phyloP scores from a whole-genome alignment of 2,797 vertebrate genomes.

The Schizopygopsis malacanthus region DNA sequence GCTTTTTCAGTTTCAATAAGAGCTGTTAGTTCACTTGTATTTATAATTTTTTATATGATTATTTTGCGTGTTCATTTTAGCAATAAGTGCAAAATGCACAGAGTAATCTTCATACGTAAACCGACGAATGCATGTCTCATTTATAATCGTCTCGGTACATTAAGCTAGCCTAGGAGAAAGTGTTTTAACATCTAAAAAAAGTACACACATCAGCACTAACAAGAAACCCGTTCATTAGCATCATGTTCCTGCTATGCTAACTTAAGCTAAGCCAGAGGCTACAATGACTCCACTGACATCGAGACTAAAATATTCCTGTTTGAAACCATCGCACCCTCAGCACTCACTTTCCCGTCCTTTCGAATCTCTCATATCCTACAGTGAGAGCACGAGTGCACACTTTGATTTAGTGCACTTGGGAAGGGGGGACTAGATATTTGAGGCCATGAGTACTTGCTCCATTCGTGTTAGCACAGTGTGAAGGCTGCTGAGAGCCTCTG shows the following conservation, averaged over 20 bases:
- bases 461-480: constrained; percentile 36
- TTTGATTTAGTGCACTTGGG: constrained; percentile 38
- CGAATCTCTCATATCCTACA: constrained; percentile 31
- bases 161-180: constrained; percentile 6
- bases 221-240: not conserved
- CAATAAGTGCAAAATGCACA: not conserved
- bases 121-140: not conserved
- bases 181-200: constrained; percentile 6
- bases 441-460: constrained; percentile 26
- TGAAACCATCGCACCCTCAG: not conserved
- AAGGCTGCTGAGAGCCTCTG: constrained; percentile 37
- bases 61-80: not conserved
- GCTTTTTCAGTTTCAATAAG: not conserved
- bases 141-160: not conserved
- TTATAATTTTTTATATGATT: not conserved
- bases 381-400: not conserved
- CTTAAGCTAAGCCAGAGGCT: constrained; percentile 19
- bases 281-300: not conserved
- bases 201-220: not conserved
- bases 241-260: not conserved
- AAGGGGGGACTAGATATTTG: constrained; percentile 30
- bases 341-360: constrained; percentile 26
- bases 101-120: not conserved
- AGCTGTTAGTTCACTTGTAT: not conserved
- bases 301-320: constrained; percentile 23